These are phyloP conservation scores for Drosophila dives DNA, from an alignment of 2,888 invertebrate species.

Conservation along the genomic window DNA sequence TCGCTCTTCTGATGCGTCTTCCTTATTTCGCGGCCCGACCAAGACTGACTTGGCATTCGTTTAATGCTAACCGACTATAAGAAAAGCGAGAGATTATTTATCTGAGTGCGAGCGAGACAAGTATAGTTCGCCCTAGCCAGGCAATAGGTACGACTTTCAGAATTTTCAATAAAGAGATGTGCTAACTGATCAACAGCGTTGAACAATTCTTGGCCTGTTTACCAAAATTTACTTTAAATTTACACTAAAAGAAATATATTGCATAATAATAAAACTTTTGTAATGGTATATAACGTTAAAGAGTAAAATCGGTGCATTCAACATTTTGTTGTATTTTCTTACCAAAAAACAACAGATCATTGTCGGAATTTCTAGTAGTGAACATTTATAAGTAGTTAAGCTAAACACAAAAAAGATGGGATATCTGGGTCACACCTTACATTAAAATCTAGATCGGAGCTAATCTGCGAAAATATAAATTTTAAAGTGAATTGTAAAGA, in stretches of 20 bases:
- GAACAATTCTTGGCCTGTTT: not conserved
- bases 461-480: no score
- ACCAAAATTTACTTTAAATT: not conserved
- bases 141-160: not conserved
- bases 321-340: not conserved
- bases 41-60: conserved; percentile 6
- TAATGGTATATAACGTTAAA: not conserved
- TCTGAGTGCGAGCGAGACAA: conserved; percentile 10
- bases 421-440: not conserved
- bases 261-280: not conserved
- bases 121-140: not conserved
- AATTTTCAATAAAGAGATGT: not conserved
- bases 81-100: conserved; percentile 5
- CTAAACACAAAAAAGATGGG: not conserved
- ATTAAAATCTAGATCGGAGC: not conserved
- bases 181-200: not conserved
- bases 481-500: not conserved
- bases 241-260: not conserved
- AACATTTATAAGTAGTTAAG: not conserved
- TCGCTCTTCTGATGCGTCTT: not conserved
- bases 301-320: not conserved
- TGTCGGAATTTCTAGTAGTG: not conserved
- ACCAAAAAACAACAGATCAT: not conserved
- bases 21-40: conserved; percentile 3
- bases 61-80: conserved; percentile 8